Base-by-base conservation (phyloP, 2,797 vertebrate genomes). In the Cheirogaleus major region DNA sequence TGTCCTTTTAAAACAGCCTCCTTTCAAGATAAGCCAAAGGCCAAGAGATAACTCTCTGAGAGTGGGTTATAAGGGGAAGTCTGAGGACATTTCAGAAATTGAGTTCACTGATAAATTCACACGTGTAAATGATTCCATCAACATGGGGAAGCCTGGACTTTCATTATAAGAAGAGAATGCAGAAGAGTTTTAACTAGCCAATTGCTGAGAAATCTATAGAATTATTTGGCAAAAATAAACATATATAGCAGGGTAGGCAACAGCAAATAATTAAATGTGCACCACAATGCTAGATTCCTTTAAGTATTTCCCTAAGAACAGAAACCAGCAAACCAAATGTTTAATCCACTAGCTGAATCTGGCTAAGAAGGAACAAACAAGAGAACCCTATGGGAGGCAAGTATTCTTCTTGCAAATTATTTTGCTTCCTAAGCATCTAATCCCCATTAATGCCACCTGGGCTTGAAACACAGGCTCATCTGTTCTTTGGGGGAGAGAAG, bases 361-460 rank as follows among this genome's bases (percentile, higher is more conserved):
- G 67, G 75, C 82, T 91, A 88, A 94, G 85, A 84, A 80, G 76
- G 70, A 93, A 83, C 88, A 88, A 91, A 80, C 43, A 93, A n/a
- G 59, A 55, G 52, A 95, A 91, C 67, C 87, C 89, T 38, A 43
- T 0, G 25, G 59, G 92, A 94, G 57, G 76, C 38, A 86, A 88
- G 89, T 45, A 43, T 10, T 92, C 32, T 57, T 81, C 30, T 82
- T 96, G 82, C 38, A 86, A 87, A 48, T 92, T 72, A 84, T 85
- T 95, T 96, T 93, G 69, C 96, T 95, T 96, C 89, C 89, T 82
- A 27, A 89, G 70, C 45, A 65, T 94, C 89, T 92, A 81, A 95
- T 97, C 45, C 78, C 45, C 45, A 76, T 88, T 88, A 96, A 89
- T 89, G 79, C 25, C 35, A 59, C 30, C 3, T 35, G 13, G 59